Evolutionary conservation across 1,140 invertebrate genomes (phyloP).

Genomic region (Drosophila yakuba): DNA sequence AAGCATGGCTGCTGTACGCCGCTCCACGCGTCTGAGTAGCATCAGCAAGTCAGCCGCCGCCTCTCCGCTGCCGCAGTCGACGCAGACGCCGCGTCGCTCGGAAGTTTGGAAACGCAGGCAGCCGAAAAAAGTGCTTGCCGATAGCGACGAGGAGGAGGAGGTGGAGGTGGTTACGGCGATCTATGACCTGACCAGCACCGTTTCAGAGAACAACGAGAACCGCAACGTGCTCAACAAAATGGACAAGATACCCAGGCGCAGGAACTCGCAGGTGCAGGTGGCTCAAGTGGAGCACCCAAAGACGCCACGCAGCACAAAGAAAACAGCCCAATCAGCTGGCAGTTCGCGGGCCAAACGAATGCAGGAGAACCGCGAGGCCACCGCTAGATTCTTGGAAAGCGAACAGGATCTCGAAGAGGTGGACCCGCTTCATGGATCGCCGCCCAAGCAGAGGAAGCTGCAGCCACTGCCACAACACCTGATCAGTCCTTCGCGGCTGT

Average conservation of each 20-base stretch:
- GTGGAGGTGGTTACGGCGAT: not conserved
- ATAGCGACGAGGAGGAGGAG: conserved; percentile 69
- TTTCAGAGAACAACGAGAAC: conserved; percentile 82
- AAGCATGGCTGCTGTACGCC: conserved; percentile 70
- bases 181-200: conserved; percentile 48
- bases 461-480: conserved; percentile 65
- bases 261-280: conserved; percentile 26
- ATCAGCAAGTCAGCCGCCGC: conserved; percentile 55
- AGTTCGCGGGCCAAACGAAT: conserved; percentile 17
- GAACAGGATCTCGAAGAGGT: conserved; percentile 18
- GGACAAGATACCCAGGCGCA: conserved; percentile 52
- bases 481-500: conserved; percentile 73
- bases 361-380: conserved; percentile 32
- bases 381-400: conserved; percentile 1
- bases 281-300: conserved; percentile 40
- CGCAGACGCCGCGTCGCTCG: conserved; percentile 53
- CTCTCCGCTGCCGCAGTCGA: conserved; percentile 44
- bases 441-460: conserved; percentile 68
- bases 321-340: conserved; percentile 25
- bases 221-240: conserved; percentile 74
- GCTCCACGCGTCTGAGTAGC: conserved; percentile 77
- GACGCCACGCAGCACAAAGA: conserved; percentile 79
- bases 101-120: conserved; percentile 73
- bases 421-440: conserved; percentile 54
- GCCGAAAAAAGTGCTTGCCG: conserved; percentile 25